These are phyloP conservation scores for Adela reaumurella DNA, from an alignment of 2,888 invertebrate species.

Conservation along the genomic window DNA sequence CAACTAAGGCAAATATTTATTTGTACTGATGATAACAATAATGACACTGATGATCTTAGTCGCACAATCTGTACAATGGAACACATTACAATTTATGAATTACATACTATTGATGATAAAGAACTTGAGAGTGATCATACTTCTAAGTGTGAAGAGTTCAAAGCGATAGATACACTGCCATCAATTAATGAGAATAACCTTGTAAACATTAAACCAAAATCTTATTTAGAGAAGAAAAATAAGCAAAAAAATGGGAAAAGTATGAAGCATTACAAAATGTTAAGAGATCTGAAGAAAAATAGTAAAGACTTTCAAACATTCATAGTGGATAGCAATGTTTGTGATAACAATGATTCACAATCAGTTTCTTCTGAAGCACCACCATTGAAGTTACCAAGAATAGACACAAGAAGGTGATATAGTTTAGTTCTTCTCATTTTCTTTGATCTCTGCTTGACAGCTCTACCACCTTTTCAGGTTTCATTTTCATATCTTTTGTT, in stretches of 20 bases:
- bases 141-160: slow-evolving; percentile 6
- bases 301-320: slow-evolving; percentile 32
- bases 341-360: slow-evolving; percentile 25
- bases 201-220: slow-evolving; percentile 18
- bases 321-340: slow-evolving; percentile 25
- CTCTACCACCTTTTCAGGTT: neutral
- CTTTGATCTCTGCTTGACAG: neutral
- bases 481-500: neutral
- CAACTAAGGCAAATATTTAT: slow-evolving; percentile 32
- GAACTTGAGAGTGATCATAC: too few species aligned
- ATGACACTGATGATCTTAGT: slow-evolving; percentile 14
- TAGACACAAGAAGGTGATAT: slow-evolving; percentile 30
- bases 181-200: slow-evolving; percentile 33
- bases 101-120: slow-evolving; percentile 17
- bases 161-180: slow-evolving; percentile 27
- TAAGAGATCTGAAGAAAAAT: slow-evolving; percentile 27
- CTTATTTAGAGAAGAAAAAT: slow-evolving; percentile 23
- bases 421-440: neutral
- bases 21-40: slow-evolving; percentile 20
- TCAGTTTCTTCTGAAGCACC: slow-evolving; percentile 35
- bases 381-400: slow-evolving; percentile 42
- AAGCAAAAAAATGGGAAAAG: slow-evolving; percentile 26
- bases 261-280: slow-evolving; percentile 26
- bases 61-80: slow-evolving; percentile 35
- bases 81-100: slow-evolving; percentile 38